Conservation (phyloP, 1,140 invertebrate species). For the Ladona fulva region DNA sequence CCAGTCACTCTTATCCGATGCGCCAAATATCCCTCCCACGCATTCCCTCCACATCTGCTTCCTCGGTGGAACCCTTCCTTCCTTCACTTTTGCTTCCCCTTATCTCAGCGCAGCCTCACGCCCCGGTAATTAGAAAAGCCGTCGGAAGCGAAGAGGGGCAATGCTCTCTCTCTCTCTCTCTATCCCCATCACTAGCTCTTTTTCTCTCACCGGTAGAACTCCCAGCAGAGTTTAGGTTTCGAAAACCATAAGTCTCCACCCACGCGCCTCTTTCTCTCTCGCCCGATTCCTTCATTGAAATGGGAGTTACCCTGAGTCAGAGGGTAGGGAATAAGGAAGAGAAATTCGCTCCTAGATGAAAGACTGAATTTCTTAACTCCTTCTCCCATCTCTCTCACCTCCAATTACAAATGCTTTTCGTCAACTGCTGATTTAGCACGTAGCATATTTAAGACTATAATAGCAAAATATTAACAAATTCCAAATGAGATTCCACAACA, state of each 20-base stretch:
- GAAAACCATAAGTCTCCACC: background rate
- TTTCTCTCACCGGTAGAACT: background rate
- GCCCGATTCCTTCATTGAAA: background rate
- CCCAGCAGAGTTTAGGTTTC: background rate
- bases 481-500: too few relatives aligned
- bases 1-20: background rate
- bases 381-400: background rate
- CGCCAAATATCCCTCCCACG: background rate
- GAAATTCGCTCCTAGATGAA: too few relatives aligned
- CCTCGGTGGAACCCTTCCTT: background rate
- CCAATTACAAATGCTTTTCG: too few relatives aligned
- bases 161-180: background rate
- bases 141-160: background rate
- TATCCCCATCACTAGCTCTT: background rate
- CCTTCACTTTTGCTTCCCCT: too few relatives aligned
- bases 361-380: background rate
- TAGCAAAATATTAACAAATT: too few relatives aligned
- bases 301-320: too few relatives aligned
- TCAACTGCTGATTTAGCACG: too few relatives aligned
- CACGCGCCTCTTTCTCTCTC: background rate
- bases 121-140: slow-evolving; percentile 2
- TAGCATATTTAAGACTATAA: too few relatives aligned
- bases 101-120: background rate
- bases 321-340: too few relatives aligned
- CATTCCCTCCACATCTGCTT: background rate